Percentiles rank a stretch among this genome's conserved stretches.
Conservation (phyloP, 2,888 invertebrate species). For the Zygaena filipendulae region DNA sequence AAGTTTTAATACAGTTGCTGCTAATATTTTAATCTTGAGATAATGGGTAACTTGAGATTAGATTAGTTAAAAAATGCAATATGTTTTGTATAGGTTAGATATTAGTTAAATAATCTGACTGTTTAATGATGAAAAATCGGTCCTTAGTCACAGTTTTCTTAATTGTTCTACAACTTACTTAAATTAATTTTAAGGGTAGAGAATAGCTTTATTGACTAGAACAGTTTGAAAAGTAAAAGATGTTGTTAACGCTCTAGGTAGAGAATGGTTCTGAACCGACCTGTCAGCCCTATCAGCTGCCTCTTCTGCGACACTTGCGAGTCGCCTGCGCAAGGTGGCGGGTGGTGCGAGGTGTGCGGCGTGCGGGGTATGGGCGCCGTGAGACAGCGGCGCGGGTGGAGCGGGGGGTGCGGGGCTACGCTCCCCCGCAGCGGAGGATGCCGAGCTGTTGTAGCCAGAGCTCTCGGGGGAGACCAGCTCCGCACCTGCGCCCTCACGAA, state of each 20-base stretch:
- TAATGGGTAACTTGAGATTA: too few species aligned
- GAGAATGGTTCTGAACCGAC: too few species aligned
- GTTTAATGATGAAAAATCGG: too few species aligned
- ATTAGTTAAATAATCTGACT: too few species aligned
- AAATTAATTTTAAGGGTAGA: too few species aligned
- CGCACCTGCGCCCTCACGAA: constrained; percentile 82
- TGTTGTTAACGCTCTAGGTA: too few species aligned
- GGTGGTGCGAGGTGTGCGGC: constrained; percentile 66
- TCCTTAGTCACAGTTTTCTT: too few species aligned
- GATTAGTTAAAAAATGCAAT: too few species aligned
- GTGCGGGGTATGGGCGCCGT: constrained; percentile 19
- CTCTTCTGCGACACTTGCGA: constrained; percentile 81
- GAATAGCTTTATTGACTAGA: too few species aligned
- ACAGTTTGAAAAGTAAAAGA: too few species aligned
- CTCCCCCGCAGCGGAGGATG: constrained; percentile 82
- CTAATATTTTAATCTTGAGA: not conserved
- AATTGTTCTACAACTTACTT: too few species aligned
- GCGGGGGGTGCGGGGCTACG: constrained; percentile 70
- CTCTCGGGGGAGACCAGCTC: constrained; percentile 86
- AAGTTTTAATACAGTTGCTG: not conserved
- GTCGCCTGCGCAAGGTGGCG: constrained; percentile 72
- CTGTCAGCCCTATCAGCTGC: constrained; percentile 71
- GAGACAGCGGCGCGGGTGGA: constrained; percentile 23
- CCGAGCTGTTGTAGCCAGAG: constrained; percentile 85
- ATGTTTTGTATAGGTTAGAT: too few species aligned